Evolutionary conservation across 2,113 vertebrate genomes (phyloP), one percentile per base, ranked within the genome.

Genomic region (Castor canadensis): DNA sequence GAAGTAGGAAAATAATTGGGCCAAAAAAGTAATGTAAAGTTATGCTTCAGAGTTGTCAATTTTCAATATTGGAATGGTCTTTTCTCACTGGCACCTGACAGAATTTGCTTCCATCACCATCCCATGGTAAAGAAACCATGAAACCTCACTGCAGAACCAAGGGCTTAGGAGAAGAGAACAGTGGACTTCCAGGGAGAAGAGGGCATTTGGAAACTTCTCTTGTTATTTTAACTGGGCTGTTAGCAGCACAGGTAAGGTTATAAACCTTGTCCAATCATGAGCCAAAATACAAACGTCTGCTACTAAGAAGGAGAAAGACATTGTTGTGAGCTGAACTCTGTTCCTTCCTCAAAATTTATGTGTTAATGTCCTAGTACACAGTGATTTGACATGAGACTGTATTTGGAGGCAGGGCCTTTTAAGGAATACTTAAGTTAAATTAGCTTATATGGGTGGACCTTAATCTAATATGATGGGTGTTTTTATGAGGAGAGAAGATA

Each of bases 61-160:
- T 73, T 67, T 75, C 64, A 20, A 28, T 66, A 28, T n/a, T 43
- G 26, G 66, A 81, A 75, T 26, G 32, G 15, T 45, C n/a, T 54
- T 4, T 77, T 49, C 38, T 1, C 26, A 77, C 11, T 35, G 20
- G 2, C 49, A 58, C 4, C 28, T 93, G 56, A 38, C 45, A 87
- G 30, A 32, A 3, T 38, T 56, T 2, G 6, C 13, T 2, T 26
- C 62, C 4, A 12, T 3, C 35, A 35, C 16, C 1, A 15, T 32
- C 1, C 19, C 38, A 15, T 67, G 85, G 45, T 24, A 8, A 38
- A 2, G 8, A 95, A 95, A 52, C 64, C 35, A 81, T 32, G 8
- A 24, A 56, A 43, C 79, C 43, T 16, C n/a, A 16, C 43, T 58
- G 52, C 32, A 66, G 64, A 71, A 47, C 11, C 47, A 12, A 28